Percentiles rank a stretch among this genome's conserved stretches.
Evolutionary conservation across 1,140 invertebrate species (phyloP).

Genomic region (Tetramorium parvispinum): DNA sequence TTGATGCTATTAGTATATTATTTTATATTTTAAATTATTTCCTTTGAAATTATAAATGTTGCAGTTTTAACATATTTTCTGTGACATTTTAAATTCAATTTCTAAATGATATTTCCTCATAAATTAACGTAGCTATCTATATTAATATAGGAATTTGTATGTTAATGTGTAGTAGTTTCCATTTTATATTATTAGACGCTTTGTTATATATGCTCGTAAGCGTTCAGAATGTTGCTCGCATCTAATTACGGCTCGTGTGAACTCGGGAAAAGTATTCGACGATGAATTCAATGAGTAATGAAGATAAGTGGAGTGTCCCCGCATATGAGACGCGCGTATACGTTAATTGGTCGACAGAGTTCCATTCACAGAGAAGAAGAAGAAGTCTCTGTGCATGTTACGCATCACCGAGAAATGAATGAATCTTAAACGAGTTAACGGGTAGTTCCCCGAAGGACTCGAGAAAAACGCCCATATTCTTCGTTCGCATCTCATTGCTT

Average conservation of each 20-base stretch:
- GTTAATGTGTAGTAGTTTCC: background rate
- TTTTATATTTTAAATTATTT: background rate
- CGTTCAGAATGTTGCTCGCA: background rate
- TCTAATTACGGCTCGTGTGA: background rate
- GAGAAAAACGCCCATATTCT: conserved; percentile 9
- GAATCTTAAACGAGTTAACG: conserved; percentile 48
- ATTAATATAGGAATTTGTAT: background rate
- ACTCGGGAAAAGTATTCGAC: conserved; percentile 6
- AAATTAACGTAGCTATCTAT: background rate
- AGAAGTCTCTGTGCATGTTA: conserved; percentile 26
- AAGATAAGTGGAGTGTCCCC: conserved; percentile 38
- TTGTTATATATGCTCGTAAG: background rate
- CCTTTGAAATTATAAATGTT: background rate
- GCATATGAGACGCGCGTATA: background rate
- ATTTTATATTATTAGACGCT: background rate
- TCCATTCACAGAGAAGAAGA: conserved; percentile 33
- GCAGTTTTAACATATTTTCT: background rate
- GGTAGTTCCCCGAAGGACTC: background rate
- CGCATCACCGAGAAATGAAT: conserved; percentile 30
- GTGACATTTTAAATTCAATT: background rate
- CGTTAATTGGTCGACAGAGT: conserved; percentile 45
- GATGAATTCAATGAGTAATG: conserved; percentile 24
- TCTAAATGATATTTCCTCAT: background rate
- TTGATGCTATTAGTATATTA: background rate
- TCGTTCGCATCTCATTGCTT: background rate